Base-by-base conservation (phyloP, 2,113 vertebrate species). In the Haemorhous mexicanus region DNA sequence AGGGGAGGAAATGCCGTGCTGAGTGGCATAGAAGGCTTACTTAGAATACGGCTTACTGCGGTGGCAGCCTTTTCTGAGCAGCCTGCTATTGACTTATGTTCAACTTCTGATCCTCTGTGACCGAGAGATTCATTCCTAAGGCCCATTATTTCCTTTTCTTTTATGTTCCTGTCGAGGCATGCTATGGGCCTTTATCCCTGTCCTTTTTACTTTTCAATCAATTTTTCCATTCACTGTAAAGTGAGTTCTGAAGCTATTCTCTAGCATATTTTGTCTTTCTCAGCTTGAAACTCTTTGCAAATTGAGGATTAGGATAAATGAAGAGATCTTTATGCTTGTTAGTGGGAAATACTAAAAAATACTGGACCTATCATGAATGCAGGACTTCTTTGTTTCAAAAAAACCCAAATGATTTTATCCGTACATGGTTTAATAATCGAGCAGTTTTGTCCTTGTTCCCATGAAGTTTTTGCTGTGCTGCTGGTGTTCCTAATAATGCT, bases 171-270 rank as follows among this genome's bases (percentile, higher is more conserved):
- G 49, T 85, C 37, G 53, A 64, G 74, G 67, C 85, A 13, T 82
- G 61, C 87, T 79, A 46, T 87, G 66, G 62, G 61, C 41, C 41
- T 93, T 95, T 93, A 85, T 80, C 33, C 73, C 27, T 63, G 8
- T 39, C 52, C 50, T 88, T 83, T 88, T 76, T 84, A 46, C 63
- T 95, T 89, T 90, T 82, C 81, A 89, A 66, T 82, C 30, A 21
- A 22, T 78, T 94, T 95, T 94, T 24, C 44, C 43, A 72, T 95
- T 93, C 84, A 79, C 66, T 84, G 33, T 64, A 75, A 64, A 89
- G 66, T 82, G 62, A 94, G 13, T 93, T 95, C 56, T 91, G 90
- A 93, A 91, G 58, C 87, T 95, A 35, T 93, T 92, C 68, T 94
- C 16, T 10, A 58, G 66, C 18, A 47, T 93, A 72, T 87, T 93